Conservation (phyloP, 2,797 vertebrate genomes). For the Hydrophis major region DNA sequence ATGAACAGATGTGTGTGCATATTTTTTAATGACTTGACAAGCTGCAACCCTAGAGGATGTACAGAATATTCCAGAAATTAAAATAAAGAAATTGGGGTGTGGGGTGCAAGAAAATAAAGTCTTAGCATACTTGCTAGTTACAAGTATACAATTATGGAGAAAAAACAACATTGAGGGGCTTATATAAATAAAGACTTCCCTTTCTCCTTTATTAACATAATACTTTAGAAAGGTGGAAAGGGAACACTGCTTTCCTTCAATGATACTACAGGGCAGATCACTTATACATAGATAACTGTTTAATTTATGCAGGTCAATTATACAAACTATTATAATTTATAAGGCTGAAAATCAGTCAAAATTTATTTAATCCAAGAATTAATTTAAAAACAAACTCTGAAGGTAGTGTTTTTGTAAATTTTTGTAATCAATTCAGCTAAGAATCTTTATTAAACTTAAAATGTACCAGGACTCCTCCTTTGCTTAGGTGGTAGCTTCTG, state of each 20-base stretch:
- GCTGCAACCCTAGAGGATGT: neutral
- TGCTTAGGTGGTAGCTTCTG: neutral
- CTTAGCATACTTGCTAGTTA: neutral
- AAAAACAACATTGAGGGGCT: neutral
- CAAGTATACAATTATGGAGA: too few species aligned
- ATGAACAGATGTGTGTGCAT: too few species aligned
- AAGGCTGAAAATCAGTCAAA: neutral
- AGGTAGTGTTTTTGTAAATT: neutral
- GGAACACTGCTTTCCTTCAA: neutral
- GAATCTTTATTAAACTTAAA: neutral
- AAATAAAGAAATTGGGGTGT: neutral
- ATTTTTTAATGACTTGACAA: neutral
- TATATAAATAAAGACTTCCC: neutral
- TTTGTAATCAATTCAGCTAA: neutral
- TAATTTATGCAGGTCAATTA: neutral
- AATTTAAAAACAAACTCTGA: neutral
- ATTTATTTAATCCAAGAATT: neutral
- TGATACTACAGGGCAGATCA: neutral
- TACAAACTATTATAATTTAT: neutral
- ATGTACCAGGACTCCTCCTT: neutral
- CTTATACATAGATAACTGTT: neutral
- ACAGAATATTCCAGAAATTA: neutral
- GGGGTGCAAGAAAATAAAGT: neutral
- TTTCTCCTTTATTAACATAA: neutral
- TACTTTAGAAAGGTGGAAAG: neutral